Percentiles rank a stretch among this genome's conserved stretches.
Conservation (phyloP, 2,797 vertebrate genomes). For the Lepilemur septentrionalis region DNA sequence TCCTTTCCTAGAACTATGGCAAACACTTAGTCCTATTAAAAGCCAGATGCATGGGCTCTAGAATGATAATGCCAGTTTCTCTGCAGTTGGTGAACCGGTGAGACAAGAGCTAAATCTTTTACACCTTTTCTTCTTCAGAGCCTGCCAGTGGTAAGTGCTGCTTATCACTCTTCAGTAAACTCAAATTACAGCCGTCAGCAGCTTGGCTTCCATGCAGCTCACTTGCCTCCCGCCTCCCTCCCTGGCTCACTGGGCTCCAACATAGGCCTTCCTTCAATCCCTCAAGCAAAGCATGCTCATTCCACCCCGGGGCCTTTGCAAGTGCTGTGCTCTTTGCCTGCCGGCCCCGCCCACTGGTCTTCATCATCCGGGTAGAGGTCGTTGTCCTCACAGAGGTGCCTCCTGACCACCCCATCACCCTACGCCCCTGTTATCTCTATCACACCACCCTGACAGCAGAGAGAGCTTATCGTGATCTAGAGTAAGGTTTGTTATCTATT, state of each 20-base stretch:
- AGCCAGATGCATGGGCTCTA: fast-evolving
- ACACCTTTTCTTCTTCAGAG: not conserved
- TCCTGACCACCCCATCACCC: too few species aligned
- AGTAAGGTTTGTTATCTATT: not conserved
- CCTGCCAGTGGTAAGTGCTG: not conserved
- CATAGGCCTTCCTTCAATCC: not conserved
- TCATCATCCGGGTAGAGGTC: not conserved
- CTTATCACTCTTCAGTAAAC: not conserved
- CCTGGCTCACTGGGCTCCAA: not conserved
- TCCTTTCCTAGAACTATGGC: not conserved
- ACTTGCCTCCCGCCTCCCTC: not conserved
- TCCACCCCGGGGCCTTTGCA: not conserved
- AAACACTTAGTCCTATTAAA: not conserved
- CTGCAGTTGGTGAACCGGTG: not conserved
- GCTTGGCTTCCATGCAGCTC: not conserved
- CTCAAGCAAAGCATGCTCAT: not conserved
- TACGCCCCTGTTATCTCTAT: not conserved
- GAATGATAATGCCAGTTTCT: not conserved
- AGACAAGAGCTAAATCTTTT: not conserved
- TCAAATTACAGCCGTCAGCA: not conserved
- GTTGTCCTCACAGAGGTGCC: not conserved
- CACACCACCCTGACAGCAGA: not conserved
- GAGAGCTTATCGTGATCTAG: not conserved
- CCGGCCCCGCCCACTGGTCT: not conserved
- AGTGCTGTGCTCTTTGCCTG: not conserved